A percentile compares a stretch with the other conserved stretches of the same genome.
Evolutionary conservation across 2,888 invertebrate genomes (phyloP).

Genomic region (Caenorhabditis sulstoni): DNA sequence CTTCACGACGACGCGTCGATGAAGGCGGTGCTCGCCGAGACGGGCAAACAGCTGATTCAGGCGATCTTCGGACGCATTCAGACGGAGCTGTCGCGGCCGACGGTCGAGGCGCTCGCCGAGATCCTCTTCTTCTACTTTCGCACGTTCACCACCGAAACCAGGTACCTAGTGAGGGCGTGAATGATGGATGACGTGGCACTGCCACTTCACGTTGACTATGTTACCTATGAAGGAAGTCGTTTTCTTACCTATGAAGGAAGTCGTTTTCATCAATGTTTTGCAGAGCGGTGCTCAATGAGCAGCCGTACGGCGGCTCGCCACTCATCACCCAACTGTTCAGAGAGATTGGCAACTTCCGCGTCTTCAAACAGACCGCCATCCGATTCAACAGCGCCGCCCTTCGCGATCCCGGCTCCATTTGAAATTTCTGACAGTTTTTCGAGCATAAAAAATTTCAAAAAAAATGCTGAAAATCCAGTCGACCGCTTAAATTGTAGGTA

Average conservation of each 20-base stretch:
- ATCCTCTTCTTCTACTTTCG: constrained; percentile 66
- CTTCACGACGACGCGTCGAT: constrained; percentile 46
- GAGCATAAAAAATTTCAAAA: no score
- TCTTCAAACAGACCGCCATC: constrained; percentile 68
- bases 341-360: constrained; percentile 65
- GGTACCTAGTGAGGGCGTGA: no score
- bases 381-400: constrained; percentile 64
- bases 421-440: neutral
- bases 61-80: constrained; percentile 63
- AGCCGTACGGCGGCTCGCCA: constrained; percentile 59
- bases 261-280: constrained; percentile 5
- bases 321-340: constrained; percentile 67
- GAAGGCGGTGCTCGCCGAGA: constrained; percentile 53
- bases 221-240: no score
- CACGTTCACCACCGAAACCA: constrained; percentile 66
- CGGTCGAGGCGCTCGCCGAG: constrained; percentile 68
- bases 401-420: constrained; percentile 25
- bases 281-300: constrained; percentile 52
- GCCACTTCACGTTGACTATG: no score
- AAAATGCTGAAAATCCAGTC: no score
- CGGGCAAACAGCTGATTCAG: constrained; percentile 54
- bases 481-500: no score
- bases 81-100: constrained; percentile 63
- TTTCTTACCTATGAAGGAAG: no score
- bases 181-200: no score